phyloP scores from a whole-genome alignment of 2,113 vertebrate genomes.

The Pterocles orientalis region DNA sequence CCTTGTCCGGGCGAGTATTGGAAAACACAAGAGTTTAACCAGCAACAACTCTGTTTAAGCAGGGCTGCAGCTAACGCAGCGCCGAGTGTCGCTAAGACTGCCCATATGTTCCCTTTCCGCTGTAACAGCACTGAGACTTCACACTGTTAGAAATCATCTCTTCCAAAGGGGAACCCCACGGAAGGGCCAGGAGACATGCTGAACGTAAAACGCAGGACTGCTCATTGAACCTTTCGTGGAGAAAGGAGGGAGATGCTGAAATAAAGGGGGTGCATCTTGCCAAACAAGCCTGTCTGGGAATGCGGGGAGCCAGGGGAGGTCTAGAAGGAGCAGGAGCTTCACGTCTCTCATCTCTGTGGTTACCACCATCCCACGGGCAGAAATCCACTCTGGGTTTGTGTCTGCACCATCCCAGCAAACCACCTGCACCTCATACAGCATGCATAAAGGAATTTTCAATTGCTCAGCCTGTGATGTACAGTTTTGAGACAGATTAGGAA shows the following conservation, averaged over 20 bases:
- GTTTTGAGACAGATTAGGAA: not conserved
- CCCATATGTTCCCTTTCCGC: not conserved
- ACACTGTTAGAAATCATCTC: not conserved
- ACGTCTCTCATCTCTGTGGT: not conserved
- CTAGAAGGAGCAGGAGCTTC: not conserved
- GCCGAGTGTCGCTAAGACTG: not conserved
- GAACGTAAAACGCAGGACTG: not conserved
- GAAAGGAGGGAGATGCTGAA: not conserved
- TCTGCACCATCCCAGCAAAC: not conserved
- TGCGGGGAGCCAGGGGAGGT: not conserved
- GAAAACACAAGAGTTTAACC: conserved; percentile 1
- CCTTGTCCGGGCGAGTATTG: not conserved
- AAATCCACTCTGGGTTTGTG: not conserved
- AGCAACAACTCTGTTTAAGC: not conserved
- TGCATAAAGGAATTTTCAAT: not conserved
- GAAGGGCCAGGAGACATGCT: not conserved
- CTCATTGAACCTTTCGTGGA: not conserved
- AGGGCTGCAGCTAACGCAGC: not conserved
- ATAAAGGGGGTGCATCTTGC: not conserved
- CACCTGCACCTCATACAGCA: not conserved
- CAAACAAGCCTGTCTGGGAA: not conserved
- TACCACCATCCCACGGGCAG: not conserved
- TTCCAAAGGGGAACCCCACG: not conserved
- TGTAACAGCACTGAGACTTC: not conserved
- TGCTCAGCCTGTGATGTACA: not conserved